Conservation (phyloP, 2,888 invertebrate genomes). For the Drosophila merina region DNA sequence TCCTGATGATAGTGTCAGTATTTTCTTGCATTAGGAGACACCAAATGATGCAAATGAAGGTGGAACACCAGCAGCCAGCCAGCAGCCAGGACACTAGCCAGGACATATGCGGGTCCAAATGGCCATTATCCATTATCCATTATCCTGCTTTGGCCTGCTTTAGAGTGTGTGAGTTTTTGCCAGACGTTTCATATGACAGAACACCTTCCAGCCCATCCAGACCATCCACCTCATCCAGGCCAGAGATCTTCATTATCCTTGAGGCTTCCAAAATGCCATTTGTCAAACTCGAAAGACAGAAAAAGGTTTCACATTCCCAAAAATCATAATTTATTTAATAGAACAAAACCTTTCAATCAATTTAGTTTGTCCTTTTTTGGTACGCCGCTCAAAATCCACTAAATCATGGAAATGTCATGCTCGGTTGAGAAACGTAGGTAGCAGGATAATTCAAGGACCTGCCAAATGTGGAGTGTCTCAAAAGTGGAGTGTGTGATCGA, state of each 20-base stretch:
- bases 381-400: conserved; percentile 20
- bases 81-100: not conserved
- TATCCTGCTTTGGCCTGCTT: too few relatives aligned
- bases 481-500: conserved; percentile 10
- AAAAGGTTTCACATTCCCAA: not conserved
- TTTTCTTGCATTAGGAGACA: conserved; percentile 24
- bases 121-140: conserved; percentile 20
- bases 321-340: not conserved
- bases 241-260: conserved; percentile 30
- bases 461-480: conserved; percentile 3
- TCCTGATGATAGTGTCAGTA: not conserved
- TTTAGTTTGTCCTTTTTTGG: not conserved
- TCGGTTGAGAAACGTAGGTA: conserved; percentile 18
- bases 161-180: not conserved
- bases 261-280: conserved; percentile 4
- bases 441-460: conserved; percentile 16
- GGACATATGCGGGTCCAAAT: conserved; percentile 8
- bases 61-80: conserved; percentile 12
- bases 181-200: not conserved
- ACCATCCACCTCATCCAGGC: not conserved
- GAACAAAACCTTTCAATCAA: conserved; percentile 18
- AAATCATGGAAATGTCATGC: conserved; percentile 13
- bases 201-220: not conserved
- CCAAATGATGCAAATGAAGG: conserved; percentile 34
- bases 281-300: not conserved